These are phyloP conservation scores for Strix occidentalis DNA, from an alignment of 2,797 vertebrate species.

Conservation along the genomic window DNA sequence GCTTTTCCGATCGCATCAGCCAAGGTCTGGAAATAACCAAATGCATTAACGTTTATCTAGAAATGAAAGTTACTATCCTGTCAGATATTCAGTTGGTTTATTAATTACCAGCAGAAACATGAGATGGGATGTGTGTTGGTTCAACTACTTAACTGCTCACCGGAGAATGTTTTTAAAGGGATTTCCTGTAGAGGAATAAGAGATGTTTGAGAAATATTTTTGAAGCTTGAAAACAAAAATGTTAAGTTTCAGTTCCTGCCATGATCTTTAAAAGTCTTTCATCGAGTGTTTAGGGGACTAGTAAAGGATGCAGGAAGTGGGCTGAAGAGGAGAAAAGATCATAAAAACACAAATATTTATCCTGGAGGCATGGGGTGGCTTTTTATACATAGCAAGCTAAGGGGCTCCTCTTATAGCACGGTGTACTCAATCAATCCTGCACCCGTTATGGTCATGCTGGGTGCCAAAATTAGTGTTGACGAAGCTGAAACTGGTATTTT, in stretches of 20 bases:
- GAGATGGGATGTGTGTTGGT: constrained; percentile 20
- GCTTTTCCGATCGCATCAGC: neutral
- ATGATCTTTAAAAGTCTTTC: constrained; percentile 25
- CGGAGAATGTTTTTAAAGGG: constrained; percentile 59
- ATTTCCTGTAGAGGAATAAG: constrained; percentile 63
- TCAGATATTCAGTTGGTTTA: constrained; percentile 21
- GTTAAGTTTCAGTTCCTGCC: constrained; percentile 39
- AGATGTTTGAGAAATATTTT: constrained; percentile 54
- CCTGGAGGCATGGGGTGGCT: neutral
- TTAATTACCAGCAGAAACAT: constrained; percentile 52
- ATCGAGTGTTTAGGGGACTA: neutral
- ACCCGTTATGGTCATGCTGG: neutral
- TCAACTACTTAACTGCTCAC: constrained; percentile 25
- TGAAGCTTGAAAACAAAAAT: constrained; percentile 43
- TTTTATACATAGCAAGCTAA: neutral
- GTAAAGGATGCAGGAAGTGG: constrained; percentile 31
- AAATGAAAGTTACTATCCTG: neutral
- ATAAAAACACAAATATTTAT: constrained; percentile 24
- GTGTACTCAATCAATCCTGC: neutral
- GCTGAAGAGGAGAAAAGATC: constrained; percentile 1
- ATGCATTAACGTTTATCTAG: neutral
- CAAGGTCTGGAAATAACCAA: constrained; percentile 24
- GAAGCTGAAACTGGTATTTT: neutral
- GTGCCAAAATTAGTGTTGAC: neutral
- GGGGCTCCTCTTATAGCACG: neutral